phyloP scores from a whole-genome alignment of 2,888 invertebrate species.

The Elegia similella region DNA sequence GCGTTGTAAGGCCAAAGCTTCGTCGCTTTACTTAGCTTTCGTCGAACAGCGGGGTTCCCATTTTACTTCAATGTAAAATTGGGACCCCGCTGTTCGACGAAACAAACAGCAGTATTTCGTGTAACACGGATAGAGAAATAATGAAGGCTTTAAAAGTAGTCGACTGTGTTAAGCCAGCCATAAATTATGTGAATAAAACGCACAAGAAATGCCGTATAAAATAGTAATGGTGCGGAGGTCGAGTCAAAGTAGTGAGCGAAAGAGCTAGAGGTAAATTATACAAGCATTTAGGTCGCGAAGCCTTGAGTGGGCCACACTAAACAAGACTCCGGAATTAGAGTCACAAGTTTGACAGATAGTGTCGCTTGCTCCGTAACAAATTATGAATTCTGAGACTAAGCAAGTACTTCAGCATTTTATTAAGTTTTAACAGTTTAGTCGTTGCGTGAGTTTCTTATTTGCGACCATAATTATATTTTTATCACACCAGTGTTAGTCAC shows the following conservation, averaged over 20 bases:
- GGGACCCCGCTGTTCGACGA: neutral
- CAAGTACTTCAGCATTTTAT: too few relatives aligned
- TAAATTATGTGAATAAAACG: slow-evolving; percentile 29
- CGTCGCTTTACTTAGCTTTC: too few relatives aligned
- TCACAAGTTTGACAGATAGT: neutral
- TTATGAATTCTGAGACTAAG: neutral
- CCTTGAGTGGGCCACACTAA: slow-evolving; percentile 15
- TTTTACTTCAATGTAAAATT: too few relatives aligned
- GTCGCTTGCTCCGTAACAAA: neutral
- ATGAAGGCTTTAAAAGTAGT: slow-evolving; percentile 31
- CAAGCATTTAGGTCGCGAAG: slow-evolving; percentile 23
- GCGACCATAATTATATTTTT: too few relatives aligned
- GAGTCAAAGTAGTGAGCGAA: slow-evolving; percentile 18
- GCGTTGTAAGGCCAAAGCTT: neutral
- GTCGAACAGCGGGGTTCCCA: too few relatives aligned
- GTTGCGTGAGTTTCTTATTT: too few relatives aligned
- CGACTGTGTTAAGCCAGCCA: slow-evolving; percentile 23
- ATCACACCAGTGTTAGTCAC: too few relatives aligned
- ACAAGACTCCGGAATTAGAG: slow-evolving; percentile 7
- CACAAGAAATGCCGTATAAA: slow-evolving; percentile 31
- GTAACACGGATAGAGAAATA: slow-evolving; percentile 30
- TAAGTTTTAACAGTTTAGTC: too few relatives aligned
- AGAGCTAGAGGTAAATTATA: slow-evolving; percentile 20
- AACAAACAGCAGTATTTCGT: slow-evolving; percentile 18
- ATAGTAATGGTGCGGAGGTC: slow-evolving; percentile 18